phyloP scores from a whole-genome alignment of 2,797 vertebrate species.

The Poeciliopsis gracilis region DNA sequence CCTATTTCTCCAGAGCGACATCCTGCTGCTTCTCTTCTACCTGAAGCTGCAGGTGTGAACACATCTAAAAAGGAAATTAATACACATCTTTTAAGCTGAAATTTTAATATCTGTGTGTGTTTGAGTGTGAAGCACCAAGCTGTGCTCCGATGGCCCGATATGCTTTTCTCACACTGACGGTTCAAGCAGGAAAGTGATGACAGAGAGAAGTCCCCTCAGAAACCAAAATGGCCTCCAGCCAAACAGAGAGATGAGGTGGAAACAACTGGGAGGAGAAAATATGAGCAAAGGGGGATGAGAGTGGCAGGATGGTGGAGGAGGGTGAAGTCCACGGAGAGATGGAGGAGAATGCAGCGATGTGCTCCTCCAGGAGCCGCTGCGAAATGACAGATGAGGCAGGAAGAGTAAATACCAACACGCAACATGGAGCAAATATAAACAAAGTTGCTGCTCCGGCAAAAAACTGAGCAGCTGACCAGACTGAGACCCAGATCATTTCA shows the following conservation, averaged over 20 bases:
- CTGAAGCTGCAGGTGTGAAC: neutral
- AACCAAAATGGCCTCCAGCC: slow-evolving; percentile 26
- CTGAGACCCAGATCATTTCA: slow-evolving; percentile 6
- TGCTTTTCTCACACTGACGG: slow-evolving; percentile 40
- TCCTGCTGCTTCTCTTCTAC: neutral
- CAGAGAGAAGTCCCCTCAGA: slow-evolving; percentile 46
- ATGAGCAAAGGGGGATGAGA: slow-evolving; percentile 5
- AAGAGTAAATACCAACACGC: slow-evolving; percentile 21
- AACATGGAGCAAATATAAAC: slow-evolving; percentile 39
- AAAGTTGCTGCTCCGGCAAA: slow-evolving; percentile 13
- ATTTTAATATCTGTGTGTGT: slow-evolving; percentile 16
- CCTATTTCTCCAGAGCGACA: neutral
- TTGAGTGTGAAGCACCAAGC: slow-evolving; percentile 12
- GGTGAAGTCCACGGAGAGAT: slow-evolving; percentile 17
- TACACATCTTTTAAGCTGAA: neutral
- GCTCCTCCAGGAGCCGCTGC: slow-evolving; percentile 26
- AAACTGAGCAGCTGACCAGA: slow-evolving; percentile 27
- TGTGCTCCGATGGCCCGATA: slow-evolving; percentile 30
- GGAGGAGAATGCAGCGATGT: slow-evolving; percentile 11
- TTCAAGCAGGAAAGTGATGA: slow-evolving; percentile 45
- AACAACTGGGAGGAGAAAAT: neutral
- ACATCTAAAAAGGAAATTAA: neutral
- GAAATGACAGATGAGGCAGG: slow-evolving; percentile 53
- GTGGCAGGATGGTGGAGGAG: slow-evolving; percentile 15
- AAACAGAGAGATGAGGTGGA: slow-evolving; percentile 18